Base-by-base conservation (phyloP, 2,113 vertebrate species). In the Andinoacara biseriatus region DNA sequence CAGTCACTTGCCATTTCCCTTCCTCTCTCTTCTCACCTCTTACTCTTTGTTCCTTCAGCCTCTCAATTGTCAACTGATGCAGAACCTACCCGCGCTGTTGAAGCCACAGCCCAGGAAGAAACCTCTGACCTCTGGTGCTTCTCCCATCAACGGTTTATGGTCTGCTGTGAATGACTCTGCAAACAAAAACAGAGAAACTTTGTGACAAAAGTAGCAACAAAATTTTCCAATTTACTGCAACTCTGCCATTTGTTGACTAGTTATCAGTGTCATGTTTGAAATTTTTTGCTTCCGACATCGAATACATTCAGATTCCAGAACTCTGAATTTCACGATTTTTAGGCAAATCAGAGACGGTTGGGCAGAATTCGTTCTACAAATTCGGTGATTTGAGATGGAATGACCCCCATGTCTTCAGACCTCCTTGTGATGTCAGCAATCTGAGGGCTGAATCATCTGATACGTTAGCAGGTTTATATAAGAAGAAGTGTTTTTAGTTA, bases 101-200 rank as follows among this genome's bases (percentile, higher is more conserved):
- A 99, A 99, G 80, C 98, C 98, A 0, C 98, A 99, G 83, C 98
- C 98, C 3, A 99, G 94, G 92, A 98, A 99, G 94, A 97, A 99
- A 0, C 98, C 98, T 40, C 98, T 91, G 62, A 99, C 96, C 29
- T 99, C 98, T 0, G 98, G 98, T 0, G 97, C 96, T 89, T 99
- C 98, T 10, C 98, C 98, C 96, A 99, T 97, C 78, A 99, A 95
- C 0, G 98, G 98, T 69, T 99, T 99, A 86, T 99, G 98, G 91
- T 99, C 98, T 0, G 98, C 97, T 0, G 98, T 99, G 91, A 99
- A 99, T 0, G 98, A 99, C 82, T 99, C 98, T 99, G 69, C 57
- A 58, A 75, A 46, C 31, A 77, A 5, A 86, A 15, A 59, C 2
- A 2, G 1, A 76, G 4, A 33, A 78, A 84, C 58, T 54, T 65